phyloP scores from a whole-genome alignment of 1,140 invertebrate genomes.

The Nilaparvata lugens region DNA sequence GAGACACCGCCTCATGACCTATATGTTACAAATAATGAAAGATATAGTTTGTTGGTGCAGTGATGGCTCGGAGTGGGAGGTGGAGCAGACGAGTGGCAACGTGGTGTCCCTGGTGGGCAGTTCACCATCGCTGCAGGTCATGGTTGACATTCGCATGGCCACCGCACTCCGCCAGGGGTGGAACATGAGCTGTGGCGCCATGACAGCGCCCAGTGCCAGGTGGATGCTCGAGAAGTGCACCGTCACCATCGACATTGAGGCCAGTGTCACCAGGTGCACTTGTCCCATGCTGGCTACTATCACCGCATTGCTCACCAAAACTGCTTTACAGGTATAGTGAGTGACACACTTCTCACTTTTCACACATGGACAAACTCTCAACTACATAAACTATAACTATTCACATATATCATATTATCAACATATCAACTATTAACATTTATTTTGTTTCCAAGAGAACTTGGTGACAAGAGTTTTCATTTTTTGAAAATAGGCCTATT shows the following conservation, averaged over 20 bases:
- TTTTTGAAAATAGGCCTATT: too few species aligned
- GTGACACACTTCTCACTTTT: background rate
- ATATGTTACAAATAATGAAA: background rate
- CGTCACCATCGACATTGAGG: background rate
- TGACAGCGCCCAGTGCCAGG: background rate
- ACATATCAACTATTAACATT: too few species aligned
- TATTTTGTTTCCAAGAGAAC: too few species aligned
- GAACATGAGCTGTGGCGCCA: constrained; percentile 15
- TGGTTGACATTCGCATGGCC: constrained; percentile 4
- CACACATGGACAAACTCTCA: background rate
- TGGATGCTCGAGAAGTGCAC: constrained; percentile 19
- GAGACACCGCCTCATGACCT: background rate
- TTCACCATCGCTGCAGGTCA: constrained; percentile 2
- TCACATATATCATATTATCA: too few species aligned
- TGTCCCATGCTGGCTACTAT: constrained; percentile 17
- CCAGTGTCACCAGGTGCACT: constrained; percentile 14
- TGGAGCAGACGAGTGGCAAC: constrained; percentile 48
- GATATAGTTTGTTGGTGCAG: constrained; percentile 12
- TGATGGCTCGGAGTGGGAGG: constrained; percentile 47
- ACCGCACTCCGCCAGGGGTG: constrained; percentile 9
- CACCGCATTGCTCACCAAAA: constrained; percentile 16
- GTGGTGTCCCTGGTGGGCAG: constrained; percentile 13
- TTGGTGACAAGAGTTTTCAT: too few species aligned
- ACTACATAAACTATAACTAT: too few species aligned
- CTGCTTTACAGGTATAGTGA: background rate